These are phyloP conservation scores for Nebria brevicollis DNA, from an alignment of 2,888 invertebrate genomes.

Conservation along the genomic window DNA sequence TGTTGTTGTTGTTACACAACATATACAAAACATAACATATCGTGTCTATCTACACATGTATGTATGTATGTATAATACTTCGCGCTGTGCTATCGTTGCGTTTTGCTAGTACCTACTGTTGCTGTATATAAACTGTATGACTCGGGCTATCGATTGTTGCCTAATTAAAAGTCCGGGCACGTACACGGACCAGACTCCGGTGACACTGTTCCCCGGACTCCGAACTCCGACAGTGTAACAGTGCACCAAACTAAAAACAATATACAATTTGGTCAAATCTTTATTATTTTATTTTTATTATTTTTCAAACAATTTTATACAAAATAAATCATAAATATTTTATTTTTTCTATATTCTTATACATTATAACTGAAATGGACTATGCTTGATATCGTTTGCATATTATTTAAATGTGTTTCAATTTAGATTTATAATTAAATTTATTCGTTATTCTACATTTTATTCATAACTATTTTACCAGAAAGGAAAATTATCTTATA, in stretches of 20 bases:
- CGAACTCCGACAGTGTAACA: background rate
- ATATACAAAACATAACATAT: background rate
- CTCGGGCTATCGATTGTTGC: slow-evolving; percentile 61
- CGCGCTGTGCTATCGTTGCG: background rate
- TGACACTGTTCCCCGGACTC: slow-evolving; percentile 62
- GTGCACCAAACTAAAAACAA: slow-evolving; percentile 36
- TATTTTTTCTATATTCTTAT: too few species aligned
- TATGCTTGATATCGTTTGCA: too few species aligned
- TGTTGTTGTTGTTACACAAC: background rate
- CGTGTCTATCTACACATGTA: slow-evolving; percentile 8
- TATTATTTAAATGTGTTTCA: too few species aligned
- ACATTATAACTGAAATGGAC: too few species aligned
- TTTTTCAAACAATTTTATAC: background rate
- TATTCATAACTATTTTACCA: too few species aligned
- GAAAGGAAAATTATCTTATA: too few species aligned
- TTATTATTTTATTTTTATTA: background rate
- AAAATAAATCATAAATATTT: too few species aligned
- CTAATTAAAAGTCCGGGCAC: slow-evolving; percentile 64
- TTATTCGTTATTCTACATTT: too few species aligned
- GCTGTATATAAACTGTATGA: slow-evolving; percentile 22
- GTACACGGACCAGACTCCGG: slow-evolving; percentile 62
- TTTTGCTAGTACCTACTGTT: background rate
- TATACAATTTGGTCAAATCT: slow-evolving; percentile 9
- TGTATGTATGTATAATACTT: background rate
- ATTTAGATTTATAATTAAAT: too few species aligned